Percentiles rank a stretch among this genome's conserved stretches.
Evolutionary conservation across 1,140 invertebrate genomes (phyloP).

Genomic region (Bombus confusus): DNA sequence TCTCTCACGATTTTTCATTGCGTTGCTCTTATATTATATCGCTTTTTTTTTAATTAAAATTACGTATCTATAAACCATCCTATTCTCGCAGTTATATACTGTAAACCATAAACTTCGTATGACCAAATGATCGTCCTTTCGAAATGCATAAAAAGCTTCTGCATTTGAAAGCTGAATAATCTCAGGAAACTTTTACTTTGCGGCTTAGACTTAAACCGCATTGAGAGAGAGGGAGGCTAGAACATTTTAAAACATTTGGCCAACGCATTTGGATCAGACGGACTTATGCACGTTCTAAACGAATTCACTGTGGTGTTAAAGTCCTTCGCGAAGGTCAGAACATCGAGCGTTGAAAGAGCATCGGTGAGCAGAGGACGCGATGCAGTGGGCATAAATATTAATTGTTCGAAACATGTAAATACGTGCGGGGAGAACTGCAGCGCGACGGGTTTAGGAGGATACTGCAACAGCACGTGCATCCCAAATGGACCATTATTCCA

Average conservation of each 20-base stretch:
- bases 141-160: too few species aligned
- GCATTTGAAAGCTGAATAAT: too few species aligned
- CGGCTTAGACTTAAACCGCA: not conserved
- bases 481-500: conserved; percentile 82
- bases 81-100: not conserved
- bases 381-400: conserved; percentile 78
- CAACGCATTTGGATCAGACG: not conserved
- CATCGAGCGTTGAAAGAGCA: conserved; percentile 37
- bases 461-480: conserved; percentile 78
- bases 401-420: conserved; percentile 81
- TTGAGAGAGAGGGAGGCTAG: not conserved
- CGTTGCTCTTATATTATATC: not conserved
- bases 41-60: not conserved
- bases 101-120: not conserved
- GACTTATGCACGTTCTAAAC: not conserved
- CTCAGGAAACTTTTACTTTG: too few species aligned
- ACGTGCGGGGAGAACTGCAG: conserved; percentile 60
- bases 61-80: accelerated
- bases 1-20: too few species aligned
- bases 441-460: conserved; percentile 55
- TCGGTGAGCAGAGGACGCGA: conserved; percentile 8
- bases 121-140: not conserved
- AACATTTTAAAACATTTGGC: not conserved
- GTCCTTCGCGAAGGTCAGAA: conserved; percentile 5
- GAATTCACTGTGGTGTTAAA: conserved; percentile 10